A percentile compares a stretch with the other conserved stretches of the same genome.
phyloP scores from a whole-genome alignment of 1,140 invertebrate species.

The Hylaeus anthracinus region DNA sequence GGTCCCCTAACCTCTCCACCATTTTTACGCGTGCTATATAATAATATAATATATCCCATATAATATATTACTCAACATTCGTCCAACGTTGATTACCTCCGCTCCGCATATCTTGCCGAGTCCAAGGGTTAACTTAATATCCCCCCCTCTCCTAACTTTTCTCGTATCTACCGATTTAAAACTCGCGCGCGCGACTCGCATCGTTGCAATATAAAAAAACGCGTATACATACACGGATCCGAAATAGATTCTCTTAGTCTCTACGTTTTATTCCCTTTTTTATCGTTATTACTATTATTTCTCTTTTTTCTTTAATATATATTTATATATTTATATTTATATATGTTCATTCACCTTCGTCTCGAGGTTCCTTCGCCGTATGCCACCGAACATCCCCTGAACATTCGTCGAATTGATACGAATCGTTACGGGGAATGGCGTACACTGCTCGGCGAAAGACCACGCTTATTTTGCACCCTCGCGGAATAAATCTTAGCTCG shows the following conservation, averaged over 20 bases:
- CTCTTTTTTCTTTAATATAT: slow-evolving; percentile 39
- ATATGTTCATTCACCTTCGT: slow-evolving; percentile 44
- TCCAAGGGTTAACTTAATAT: slow-evolving; percentile 21
- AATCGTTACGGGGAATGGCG: too few species aligned
- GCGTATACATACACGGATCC: slow-evolving; percentile 71
- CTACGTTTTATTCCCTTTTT: slow-evolving; percentile 21
- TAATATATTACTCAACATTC: slow-evolving; percentile 30
- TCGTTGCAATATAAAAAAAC: slow-evolving; percentile 75
- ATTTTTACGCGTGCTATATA: slow-evolving; percentile 19
- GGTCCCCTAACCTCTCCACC: neutral
- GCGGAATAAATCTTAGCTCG: neutral
- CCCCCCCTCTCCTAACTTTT: neutral
- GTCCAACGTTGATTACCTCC: neutral
- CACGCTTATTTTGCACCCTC: too few species aligned
- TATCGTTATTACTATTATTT: slow-evolving; percentile 41
- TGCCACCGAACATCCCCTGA: too few species aligned
- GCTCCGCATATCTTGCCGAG: too few species aligned
- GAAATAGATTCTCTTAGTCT: slow-evolving; percentile 67
- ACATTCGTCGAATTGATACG: too few species aligned
- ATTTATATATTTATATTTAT: slow-evolving; percentile 38
- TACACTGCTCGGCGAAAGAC: too few species aligned
- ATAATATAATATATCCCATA: slow-evolving; percentile 22
- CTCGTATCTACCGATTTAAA: slow-evolving; percentile 41
- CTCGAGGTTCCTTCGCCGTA: slow-evolving; percentile 1
- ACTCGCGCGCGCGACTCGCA: slow-evolving; percentile 40